A percentile compares a stretch with the other conserved stretches of the same genome.
Conservation (phyloP, 2,113 vertebrate species). For the Tamias sibiricus region DNA sequence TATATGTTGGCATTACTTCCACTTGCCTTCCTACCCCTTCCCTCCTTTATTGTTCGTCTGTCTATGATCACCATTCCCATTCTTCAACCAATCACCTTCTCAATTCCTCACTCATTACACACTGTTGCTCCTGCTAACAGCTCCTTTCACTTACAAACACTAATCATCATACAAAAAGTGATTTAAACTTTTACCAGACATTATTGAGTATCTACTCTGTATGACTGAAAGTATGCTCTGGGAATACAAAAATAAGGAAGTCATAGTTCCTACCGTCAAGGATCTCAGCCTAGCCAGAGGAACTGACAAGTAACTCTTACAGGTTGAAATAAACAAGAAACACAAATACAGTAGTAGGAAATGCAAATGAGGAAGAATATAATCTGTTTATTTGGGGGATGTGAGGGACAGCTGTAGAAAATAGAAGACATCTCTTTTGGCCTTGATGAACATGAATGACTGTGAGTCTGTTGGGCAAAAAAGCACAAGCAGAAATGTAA, state of each 20-base stretch:
- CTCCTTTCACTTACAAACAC: background rate
- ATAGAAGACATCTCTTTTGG: background rate
- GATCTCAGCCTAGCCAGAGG: background rate
- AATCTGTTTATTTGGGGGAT: background rate
- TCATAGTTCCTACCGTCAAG: background rate
- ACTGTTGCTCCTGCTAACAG: background rate
- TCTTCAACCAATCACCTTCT: background rate
- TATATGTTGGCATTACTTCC: background rate
- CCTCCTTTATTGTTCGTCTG: background rate
- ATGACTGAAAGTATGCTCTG: slow-evolving; percentile 1
- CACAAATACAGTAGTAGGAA: background rate
- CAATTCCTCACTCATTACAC: background rate
- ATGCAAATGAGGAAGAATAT: background rate
- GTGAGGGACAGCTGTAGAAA: background rate
- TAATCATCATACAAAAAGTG: background rate
- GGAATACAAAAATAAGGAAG: background rate
- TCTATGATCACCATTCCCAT: background rate
- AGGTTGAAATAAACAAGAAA: slow-evolving; percentile 26
- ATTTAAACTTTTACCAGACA: slow-evolving; percentile 6
- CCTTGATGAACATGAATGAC: background rate
- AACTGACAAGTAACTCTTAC: background rate
- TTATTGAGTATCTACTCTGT: background rate
- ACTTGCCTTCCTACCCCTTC: background rate
- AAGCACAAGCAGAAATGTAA: background rate
- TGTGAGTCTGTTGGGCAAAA: background rate